phyloP scores from a whole-genome alignment of 2,888 invertebrate species.

The Polyommatus iphigenia region DNA sequence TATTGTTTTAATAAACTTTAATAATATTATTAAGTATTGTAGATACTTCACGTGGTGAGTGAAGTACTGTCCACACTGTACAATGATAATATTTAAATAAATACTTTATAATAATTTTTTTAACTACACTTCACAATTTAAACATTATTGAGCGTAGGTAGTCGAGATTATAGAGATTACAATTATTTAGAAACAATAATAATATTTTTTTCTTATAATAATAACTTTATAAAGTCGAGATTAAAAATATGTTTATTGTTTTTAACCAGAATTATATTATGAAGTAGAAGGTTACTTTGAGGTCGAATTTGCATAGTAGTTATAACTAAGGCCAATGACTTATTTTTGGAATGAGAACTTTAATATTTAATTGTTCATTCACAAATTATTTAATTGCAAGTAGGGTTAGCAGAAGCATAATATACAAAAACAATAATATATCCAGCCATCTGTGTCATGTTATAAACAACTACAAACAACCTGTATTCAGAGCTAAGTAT shows the following conservation, averaged over 20 bases:
- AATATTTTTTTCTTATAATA: neutral
- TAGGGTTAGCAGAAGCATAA: neutral
- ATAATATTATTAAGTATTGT: no score
- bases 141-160: no score
- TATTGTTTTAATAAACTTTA: no score
- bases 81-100: no score
- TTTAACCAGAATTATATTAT: neutral
- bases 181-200: neutral
- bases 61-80: no score
- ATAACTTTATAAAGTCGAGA: neutral
- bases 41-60: no score
- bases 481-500: no score
- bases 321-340: conserved; percentile 23
- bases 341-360: conserved; percentile 11
- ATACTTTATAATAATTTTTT: no score
- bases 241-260: conserved; percentile 17
- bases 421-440: neutral
- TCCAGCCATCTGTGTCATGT: no score
- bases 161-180: neutral
- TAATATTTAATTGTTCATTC: conserved; percentile 14
- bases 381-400: conserved; percentile 14
- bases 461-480: no score
- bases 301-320: conserved; percentile 6
- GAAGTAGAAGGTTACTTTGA: neutral
- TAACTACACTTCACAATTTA: no score